Evolutionary conservation across 2,888 invertebrate genomes (phyloP).

Genomic region (Norana najaformis): DNA sequence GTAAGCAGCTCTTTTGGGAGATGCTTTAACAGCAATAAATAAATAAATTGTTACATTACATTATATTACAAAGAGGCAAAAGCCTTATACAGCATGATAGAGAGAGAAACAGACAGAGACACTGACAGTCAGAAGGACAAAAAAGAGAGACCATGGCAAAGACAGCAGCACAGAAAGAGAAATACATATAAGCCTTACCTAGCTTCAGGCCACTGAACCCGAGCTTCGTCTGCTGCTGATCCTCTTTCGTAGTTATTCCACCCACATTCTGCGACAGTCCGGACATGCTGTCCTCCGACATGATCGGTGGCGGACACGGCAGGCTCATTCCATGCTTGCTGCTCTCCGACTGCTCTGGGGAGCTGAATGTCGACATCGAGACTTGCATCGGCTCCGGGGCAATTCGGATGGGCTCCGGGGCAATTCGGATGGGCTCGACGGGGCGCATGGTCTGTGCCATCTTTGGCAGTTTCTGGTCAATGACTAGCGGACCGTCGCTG

Average conservation of each 20-base stretch:
- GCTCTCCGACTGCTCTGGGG: conserved; percentile 8
- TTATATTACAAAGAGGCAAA: too few species aligned
- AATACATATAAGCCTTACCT: conserved; percentile 42
- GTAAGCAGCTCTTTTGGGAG: too few species aligned
- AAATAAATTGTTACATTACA: too few species aligned
- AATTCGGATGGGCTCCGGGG: not conserved
- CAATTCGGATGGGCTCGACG: conserved; percentile 22
- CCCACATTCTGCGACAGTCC: not conserved
- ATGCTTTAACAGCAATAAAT: too few species aligned
- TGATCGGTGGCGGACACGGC: conserved; percentile 42
- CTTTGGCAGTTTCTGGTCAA: conserved; percentile 37
- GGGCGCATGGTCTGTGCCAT: conserved; percentile 19
- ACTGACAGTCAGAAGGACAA: not conserved
- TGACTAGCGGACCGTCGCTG: conserved; percentile 45
- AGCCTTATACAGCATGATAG: too few species aligned
- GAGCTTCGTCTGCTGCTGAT: conserved; percentile 45
- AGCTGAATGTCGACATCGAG: not conserved
- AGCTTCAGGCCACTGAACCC: conserved; percentile 54
- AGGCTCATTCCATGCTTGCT: conserved; percentile 9
- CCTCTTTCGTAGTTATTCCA: conserved; percentile 41
- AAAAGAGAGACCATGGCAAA: not conserved
- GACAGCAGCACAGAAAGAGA: not conserved
- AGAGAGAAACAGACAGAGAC: too few species aligned
- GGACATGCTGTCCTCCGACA: conserved; percentile 29
- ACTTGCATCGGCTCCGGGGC: not conserved